A percentile compares a stretch with the other conserved stretches of the same genome.
phyloP scores from a whole-genome alignment of 2,888 invertebrate species.

The Mythimna pallens region DNA sequence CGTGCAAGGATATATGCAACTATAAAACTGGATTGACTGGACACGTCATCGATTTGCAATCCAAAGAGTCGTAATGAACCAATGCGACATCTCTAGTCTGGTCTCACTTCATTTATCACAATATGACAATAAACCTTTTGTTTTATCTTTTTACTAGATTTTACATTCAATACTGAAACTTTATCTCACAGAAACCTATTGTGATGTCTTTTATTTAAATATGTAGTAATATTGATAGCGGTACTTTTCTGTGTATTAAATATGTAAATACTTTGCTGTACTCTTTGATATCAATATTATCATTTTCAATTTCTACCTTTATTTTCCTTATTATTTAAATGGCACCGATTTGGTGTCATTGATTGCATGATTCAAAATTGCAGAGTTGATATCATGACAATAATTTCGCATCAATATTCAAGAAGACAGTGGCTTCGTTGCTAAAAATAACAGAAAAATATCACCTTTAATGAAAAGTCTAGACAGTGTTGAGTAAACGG shows the following conservation, averaged over 20 bases:
- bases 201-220: slow-evolving; percentile 3
- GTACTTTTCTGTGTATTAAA: not conserved
- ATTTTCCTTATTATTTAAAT: not conserved
- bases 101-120: slow-evolving; percentile 3
- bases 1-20: slow-evolving; percentile 30
- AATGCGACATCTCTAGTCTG: slow-evolving; percentile 19
- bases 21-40: slow-evolving; percentile 55
- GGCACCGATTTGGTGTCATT: not conserved
- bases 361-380: not conserved
- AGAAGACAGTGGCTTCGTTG: not conserved
- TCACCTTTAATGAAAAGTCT: slow-evolving; percentile 49
- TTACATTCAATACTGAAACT: slow-evolving; percentile 8
- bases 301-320: slow-evolving; percentile 3
- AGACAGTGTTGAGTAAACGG: slow-evolving; percentile 37
- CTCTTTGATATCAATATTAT: slow-evolving; percentile 12
- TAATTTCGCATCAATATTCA: slow-evolving; percentile 1
- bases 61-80: slow-evolving; percentile 36
- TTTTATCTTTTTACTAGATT: slow-evolving; percentile 31
- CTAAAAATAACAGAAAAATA: slow-evolving; percentile 26
- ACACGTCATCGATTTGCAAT: slow-evolving; percentile 50
- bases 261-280: not conserved
- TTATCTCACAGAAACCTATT: not conserved
- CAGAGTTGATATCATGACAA: not conserved
- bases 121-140: slow-evolving; percentile 28
- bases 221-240: not conserved